Percentiles rank a stretch among this genome's conserved stretches.
These are phyloP conservation scores for Erynnis tages DNA, from an alignment of 2,888 invertebrate species.

Conservation along the genomic window DNA sequence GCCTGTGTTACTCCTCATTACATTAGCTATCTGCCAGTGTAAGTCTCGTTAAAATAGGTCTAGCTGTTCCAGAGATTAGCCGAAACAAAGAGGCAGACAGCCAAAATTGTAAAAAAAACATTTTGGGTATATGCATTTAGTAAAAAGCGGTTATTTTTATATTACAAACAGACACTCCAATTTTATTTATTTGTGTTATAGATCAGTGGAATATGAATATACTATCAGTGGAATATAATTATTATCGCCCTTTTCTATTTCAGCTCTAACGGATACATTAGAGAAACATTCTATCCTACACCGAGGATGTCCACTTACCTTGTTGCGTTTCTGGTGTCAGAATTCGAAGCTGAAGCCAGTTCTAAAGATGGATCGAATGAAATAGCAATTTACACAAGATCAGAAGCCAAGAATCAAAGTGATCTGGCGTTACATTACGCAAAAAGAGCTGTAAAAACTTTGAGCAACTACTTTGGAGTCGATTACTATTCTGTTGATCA, in stretches of 20 bases:
- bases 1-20: too few species aligned
- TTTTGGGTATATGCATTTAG: too few species aligned
- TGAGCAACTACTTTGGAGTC: constrained; percentile 82
- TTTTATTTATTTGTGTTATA: too few species aligned
- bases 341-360: constrained; percentile 74
- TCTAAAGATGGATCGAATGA: constrained; percentile 47
- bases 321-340: constrained; percentile 91
- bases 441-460: constrained; percentile 65
- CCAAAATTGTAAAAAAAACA: too few species aligned
- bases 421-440: constrained; percentile 84
- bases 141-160: background rate
- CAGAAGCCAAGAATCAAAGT: constrained; percentile 84
- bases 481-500: constrained; percentile 75
- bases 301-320: constrained; percentile 91
- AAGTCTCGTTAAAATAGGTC: too few species aligned
- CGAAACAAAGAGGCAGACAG: too few species aligned
- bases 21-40: too few species aligned
- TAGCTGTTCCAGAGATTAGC: too few species aligned
- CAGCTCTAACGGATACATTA: constrained; percentile 81
- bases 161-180: too few species aligned
- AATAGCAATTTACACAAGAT: constrained; percentile 85
- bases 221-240: too few species aligned
- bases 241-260: too few species aligned
- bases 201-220: too few species aligned
- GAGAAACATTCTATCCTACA: constrained; percentile 81